These are phyloP conservation scores for Elachura formosa DNA, from an alignment of 2,113 vertebrate species.

Conservation along the genomic window DNA sequence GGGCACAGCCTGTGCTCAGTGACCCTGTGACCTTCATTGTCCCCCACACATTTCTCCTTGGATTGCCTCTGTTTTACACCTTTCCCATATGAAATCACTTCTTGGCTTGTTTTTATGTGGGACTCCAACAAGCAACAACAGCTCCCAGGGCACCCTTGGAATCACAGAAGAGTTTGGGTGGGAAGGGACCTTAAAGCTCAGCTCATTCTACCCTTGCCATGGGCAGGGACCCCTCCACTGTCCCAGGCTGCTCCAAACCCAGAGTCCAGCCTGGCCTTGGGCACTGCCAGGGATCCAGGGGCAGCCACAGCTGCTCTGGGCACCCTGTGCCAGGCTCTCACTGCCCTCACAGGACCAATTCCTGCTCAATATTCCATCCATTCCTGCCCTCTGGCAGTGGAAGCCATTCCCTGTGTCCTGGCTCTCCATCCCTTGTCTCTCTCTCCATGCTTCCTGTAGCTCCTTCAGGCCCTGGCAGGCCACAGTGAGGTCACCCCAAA, in stretches of 20 bases:
- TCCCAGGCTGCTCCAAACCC: not conserved
- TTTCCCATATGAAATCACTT: accelerated
- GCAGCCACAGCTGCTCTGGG: not conserved
- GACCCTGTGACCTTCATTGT: not conserved
- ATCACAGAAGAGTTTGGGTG: not conserved
- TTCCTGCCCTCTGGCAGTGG: accelerated
- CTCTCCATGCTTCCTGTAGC: not conserved
- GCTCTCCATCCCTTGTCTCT: accelerated
- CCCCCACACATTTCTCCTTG: not conserved
- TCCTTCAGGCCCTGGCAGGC: not conserved
- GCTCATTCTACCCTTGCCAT: not conserved
- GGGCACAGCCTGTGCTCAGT: not conserved
- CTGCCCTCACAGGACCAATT: not conserved
- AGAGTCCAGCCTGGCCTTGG: not conserved
- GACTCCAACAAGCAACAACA: not conserved
- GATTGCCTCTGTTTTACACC: not conserved
- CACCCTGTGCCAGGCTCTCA: not conserved
- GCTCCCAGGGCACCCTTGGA: not conserved
- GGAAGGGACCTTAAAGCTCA: not conserved
- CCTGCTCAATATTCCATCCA: not conserved
- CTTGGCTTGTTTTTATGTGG: not conserved
- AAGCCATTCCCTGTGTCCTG: not conserved
- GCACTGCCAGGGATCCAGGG: not conserved
- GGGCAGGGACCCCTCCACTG: not conserved
- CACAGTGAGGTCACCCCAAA: not conserved